Evolutionary conservation across 2,888 invertebrate genomes (phyloP).

Genomic region (Poecilus cupreus): DNA sequence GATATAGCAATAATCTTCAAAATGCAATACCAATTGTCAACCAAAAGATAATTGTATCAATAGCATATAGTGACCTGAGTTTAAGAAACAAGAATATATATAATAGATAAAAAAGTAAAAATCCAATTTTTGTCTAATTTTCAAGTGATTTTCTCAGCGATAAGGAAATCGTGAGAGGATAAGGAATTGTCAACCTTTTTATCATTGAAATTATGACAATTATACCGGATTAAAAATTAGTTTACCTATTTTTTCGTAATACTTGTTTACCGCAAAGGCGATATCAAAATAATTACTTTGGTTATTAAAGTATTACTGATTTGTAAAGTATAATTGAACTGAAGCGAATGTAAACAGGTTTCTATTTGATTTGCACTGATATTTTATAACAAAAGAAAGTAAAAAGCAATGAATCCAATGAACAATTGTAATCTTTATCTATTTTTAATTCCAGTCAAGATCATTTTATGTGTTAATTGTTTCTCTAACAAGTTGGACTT

Average conservation of each 20-base stretch:
- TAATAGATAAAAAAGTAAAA: background rate
- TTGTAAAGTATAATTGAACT: background rate
- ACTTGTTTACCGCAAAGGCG: background rate
- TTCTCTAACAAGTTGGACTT: background rate
- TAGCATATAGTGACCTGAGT: background rate
- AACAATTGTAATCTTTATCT: background rate
- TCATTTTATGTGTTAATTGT: background rate
- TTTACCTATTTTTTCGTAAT: background rate
- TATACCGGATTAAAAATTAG: background rate
- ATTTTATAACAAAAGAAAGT: conserved; percentile 12
- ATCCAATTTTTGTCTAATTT: conserved; percentile 19
- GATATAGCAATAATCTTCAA: no score
- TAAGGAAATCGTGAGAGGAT: conserved; percentile 43
- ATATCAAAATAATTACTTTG: conserved; percentile 37
- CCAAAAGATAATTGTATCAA: conserved; percentile 11
- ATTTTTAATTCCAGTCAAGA: background rate
- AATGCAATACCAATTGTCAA: background rate
- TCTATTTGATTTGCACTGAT: background rate
- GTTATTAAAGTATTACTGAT: conserved; percentile 13
- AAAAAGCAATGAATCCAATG: background rate
- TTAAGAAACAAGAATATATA: background rate
- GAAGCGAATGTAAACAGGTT: background rate
- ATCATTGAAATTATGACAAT: background rate
- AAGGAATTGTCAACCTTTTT: conserved; percentile 11
- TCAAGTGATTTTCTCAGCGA: conserved; percentile 27